Percentiles rank a stretch among this genome's conserved stretches.
phyloP scores from a whole-genome alignment of 2,113 vertebrate genomes.

The Riparia riparia region DNA sequence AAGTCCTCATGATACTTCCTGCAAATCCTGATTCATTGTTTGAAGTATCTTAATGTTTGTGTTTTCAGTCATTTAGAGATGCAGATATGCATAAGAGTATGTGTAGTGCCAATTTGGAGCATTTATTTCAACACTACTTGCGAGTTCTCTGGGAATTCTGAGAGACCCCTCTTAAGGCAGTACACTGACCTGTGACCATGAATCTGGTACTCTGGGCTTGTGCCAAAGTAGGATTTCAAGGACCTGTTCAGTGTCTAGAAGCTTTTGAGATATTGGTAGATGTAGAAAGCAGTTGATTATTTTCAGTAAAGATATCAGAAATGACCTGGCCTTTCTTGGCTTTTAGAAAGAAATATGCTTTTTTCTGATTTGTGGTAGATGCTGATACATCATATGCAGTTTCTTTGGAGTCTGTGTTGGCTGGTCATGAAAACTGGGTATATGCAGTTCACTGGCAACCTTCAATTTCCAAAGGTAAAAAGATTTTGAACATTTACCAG shows the following conservation, averaged over 20 bases:
- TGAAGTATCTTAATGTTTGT: neutral
- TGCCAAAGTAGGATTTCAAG: neutral
- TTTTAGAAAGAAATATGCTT: conserved; percentile 20
- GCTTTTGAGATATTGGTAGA: neutral
- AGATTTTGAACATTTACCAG: neutral
- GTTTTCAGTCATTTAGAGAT: neutral
- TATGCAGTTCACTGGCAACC: conserved; percentile 95
- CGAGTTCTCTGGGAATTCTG: neutral
- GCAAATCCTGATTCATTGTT: neutral
- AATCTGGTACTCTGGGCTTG: neutral
- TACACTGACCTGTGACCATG: neutral
- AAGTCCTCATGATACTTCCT: neutral
- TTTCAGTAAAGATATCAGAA: neutral
- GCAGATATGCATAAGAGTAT: neutral
- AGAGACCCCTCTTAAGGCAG: neutral
- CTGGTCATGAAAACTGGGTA: conserved; percentile 96
- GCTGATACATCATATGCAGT: conserved; percentile 78
- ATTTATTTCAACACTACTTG: neutral
- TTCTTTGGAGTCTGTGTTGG: conserved; percentile 90
- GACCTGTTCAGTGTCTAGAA: neutral
- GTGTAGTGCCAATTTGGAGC: accelerated
- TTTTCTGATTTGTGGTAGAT: conserved; percentile 70
- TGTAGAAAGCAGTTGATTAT: neutral
- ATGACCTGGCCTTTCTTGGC: neutral
- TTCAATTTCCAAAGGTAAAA: conserved; percentile 84